These are phyloP conservation scores for Athalia circularis DNA, from an alignment of 2,888 invertebrate species.

Conservation along the genomic window DNA sequence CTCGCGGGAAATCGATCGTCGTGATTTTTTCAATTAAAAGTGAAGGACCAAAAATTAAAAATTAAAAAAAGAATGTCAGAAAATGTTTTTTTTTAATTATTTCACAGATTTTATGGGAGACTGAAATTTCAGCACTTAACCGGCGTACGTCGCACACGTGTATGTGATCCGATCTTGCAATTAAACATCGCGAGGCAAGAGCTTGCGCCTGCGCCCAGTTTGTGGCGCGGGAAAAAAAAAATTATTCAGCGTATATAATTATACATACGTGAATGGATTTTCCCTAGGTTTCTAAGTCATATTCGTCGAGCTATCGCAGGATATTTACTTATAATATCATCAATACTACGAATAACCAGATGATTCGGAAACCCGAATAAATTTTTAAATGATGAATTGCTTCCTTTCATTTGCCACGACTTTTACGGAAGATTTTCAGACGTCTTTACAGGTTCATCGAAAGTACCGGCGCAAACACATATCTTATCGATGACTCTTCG, in stretches of 20 bases:
- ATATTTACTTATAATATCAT: background rate
- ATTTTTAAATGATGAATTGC: no score
- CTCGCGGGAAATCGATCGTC: no score
- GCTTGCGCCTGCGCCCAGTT: background rate
- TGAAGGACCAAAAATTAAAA: no score
- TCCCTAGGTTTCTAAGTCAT: no score
- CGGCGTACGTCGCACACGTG: slow-evolving; percentile 40
- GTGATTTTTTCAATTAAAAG: no score
- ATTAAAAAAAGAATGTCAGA: no score
- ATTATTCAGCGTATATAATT: background rate
- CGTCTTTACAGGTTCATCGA: slow-evolving; percentile 11
- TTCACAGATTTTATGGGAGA: background rate
- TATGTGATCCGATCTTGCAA: background rate
- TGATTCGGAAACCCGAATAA: background rate
- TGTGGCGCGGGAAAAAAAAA: background rate
- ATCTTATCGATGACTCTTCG: slow-evolving; percentile 31
- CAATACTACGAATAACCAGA: no score
- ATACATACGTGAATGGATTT: no score
- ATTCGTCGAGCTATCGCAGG: no score
- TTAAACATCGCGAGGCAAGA: background rate
- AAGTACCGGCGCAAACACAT: background rate
- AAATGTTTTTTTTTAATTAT: background rate
- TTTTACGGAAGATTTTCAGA: background rate
- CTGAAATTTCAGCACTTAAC: slow-evolving; percentile 7
- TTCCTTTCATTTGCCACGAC: no score